Conservation (phyloP, 2,113 vertebrate species). For the Carassius gibelio region DNA sequence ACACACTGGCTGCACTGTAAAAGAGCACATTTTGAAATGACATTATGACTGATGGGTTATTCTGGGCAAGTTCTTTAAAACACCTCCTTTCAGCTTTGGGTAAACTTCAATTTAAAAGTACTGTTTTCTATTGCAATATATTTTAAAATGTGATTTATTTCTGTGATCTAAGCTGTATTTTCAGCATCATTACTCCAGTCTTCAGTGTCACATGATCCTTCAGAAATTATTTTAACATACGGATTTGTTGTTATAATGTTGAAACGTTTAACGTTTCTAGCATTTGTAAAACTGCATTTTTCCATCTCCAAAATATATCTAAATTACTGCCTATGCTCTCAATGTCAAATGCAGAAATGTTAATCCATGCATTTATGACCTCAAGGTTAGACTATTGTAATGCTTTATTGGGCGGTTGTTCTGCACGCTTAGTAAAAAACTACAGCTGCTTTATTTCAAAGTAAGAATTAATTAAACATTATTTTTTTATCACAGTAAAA, state of each 20-base stretch:
- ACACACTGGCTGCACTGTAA: constrained; percentile 83
- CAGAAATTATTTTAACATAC: neutral
- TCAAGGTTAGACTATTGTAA: too few relatives aligned
- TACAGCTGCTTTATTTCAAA: neutral
- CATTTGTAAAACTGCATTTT: too few relatives aligned
- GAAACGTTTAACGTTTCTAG: too few relatives aligned
- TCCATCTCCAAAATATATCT: too few relatives aligned
- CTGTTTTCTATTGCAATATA: neutral
- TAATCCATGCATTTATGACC: too few relatives aligned
- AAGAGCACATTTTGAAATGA: neutral
- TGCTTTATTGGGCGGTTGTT: too few relatives aligned
- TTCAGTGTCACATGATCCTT: neutral
- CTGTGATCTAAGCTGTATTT: neutral
- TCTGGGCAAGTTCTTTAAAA: neutral
- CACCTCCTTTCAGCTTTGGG: neutral
- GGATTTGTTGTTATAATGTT: neutral
- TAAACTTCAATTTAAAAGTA: neutral
- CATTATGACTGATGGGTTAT: neutral
- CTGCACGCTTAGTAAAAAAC: too few relatives aligned
- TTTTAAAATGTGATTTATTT: neutral
- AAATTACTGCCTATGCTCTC: too few relatives aligned
- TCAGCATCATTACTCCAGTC: neutral
- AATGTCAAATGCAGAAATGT: too few relatives aligned
- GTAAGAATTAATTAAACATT: neutral
- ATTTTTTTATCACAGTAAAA: too few relatives aligned